Evolutionary conservation across 2,113 vertebrate species (phyloP).

Genomic region (Calonectris borealis): DNA sequence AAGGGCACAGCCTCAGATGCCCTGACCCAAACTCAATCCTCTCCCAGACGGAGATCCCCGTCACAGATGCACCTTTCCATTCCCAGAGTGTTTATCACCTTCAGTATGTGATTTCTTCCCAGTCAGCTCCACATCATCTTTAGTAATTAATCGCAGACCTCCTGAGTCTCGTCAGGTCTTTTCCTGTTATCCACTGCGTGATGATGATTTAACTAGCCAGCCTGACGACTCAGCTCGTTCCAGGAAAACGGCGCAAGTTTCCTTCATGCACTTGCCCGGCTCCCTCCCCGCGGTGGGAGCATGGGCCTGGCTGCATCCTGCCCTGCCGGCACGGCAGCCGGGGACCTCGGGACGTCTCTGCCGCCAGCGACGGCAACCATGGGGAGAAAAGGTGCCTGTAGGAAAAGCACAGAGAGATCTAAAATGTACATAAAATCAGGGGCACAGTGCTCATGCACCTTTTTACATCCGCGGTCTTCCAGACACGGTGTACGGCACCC

Average conservation of each 20-base stretch:
- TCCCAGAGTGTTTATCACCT: neutral
- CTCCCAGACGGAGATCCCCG: neutral
- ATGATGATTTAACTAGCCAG: neutral
- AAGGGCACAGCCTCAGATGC: neutral
- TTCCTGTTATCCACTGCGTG: neutral
- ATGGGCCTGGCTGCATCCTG: neutral
- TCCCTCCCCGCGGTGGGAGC: accelerated
- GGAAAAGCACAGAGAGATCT: neutral
- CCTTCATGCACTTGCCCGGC: neutral
- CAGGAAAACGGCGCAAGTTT: neutral
- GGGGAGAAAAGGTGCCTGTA: neutral
- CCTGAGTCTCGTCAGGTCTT: neutral
- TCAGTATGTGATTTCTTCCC: neutral
- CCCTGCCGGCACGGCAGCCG: neutral
- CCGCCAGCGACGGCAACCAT: accelerated
- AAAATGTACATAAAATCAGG: neutral
- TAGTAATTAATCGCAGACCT: neutral
- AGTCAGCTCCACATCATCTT: neutral
- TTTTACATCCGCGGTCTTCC: neutral
- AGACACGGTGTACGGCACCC: neutral
- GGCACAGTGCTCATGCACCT: neutral
- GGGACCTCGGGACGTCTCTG: neutral
- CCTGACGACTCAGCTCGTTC: accelerated
- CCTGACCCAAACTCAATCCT: neutral
- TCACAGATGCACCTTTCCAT: neutral